A percentile compares a stretch with the other conserved stretches of the same genome.
These are phyloP conservation scores for Eupithecia exiguata DNA, from an alignment of 2,888 invertebrate genomes.

Conservation along the genomic window DNA sequence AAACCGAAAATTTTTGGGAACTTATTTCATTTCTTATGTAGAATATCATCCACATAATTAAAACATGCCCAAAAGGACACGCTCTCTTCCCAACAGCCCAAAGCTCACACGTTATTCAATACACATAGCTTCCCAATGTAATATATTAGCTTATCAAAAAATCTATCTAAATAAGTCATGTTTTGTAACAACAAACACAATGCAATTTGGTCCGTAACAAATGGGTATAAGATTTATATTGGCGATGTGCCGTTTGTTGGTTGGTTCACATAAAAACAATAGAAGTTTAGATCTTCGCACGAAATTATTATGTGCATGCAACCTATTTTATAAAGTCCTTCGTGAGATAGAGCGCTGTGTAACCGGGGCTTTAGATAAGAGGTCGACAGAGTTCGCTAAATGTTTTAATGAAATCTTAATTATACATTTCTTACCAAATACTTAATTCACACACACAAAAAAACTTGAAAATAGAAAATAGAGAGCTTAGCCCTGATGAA, in stretches of 20 bases:
- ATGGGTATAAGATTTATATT: slow-evolving; percentile 28
- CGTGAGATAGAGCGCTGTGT: slow-evolving; percentile 34
- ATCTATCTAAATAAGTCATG: slow-evolving; percentile 44
- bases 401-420: neutral
- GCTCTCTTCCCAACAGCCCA: slow-evolving; percentile 36
- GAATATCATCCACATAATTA: neutral
- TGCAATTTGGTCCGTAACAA: slow-evolving; percentile 35
- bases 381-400: neutral
- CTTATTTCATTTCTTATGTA: too few species aligned
- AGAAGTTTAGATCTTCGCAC: slow-evolving; percentile 39
- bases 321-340: slow-evolving; percentile 44
- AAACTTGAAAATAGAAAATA: too few species aligned
- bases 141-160: slow-evolving; percentile 41
- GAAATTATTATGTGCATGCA: slow-evolving; percentile 40
- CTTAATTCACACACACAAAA: neutral
- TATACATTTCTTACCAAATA: neutral
- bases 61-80: neutral
- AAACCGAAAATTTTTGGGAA: too few species aligned
- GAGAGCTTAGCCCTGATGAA: too few species aligned
- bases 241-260: slow-evolving; percentile 21
- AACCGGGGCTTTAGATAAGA: slow-evolving; percentile 5
- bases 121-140: slow-evolving; percentile 41
- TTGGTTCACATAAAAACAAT: slow-evolving; percentile 44
- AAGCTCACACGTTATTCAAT: slow-evolving; percentile 43
- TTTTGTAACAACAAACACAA: slow-evolving; percentile 36